Evolutionary conservation across 2,113 vertebrate genomes (phyloP).

Genomic region (Riparia riparia): DNA sequence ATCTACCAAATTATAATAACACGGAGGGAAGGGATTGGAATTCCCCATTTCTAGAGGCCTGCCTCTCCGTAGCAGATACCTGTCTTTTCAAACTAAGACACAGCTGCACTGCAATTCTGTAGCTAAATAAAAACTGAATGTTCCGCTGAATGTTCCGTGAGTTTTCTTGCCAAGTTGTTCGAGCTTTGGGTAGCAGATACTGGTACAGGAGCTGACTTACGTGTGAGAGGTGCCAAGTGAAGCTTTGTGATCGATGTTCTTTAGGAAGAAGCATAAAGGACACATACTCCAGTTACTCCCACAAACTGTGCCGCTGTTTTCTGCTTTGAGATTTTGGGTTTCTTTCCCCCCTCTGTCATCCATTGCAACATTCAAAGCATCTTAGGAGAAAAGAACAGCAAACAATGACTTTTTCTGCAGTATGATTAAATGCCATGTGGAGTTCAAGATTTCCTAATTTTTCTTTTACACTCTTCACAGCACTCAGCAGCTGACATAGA

Average conservation of each 20-base stretch:
- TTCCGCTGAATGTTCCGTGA: background rate
- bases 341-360: accelerated
- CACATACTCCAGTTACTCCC: background rate
- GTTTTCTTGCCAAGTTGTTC: background rate
- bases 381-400: background rate
- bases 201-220: background rate
- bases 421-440: accelerated
- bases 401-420: background rate
- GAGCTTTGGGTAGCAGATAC: background rate
- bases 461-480: background rate
- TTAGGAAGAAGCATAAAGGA: accelerated
- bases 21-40: no score
- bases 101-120: background rate
- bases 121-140: background rate
- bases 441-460: background rate
- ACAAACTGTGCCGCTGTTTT: background rate
- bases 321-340: accelerated
- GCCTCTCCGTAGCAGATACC: no score
- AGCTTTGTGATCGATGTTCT: background rate
- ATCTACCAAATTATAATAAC: no score
- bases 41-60: no score
- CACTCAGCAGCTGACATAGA: background rate
- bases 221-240: background rate
- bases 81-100: no score
- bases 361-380: background rate